phyloP scores from a whole-genome alignment of 2,113 vertebrate species.

The Diadophis punctatus region DNA sequence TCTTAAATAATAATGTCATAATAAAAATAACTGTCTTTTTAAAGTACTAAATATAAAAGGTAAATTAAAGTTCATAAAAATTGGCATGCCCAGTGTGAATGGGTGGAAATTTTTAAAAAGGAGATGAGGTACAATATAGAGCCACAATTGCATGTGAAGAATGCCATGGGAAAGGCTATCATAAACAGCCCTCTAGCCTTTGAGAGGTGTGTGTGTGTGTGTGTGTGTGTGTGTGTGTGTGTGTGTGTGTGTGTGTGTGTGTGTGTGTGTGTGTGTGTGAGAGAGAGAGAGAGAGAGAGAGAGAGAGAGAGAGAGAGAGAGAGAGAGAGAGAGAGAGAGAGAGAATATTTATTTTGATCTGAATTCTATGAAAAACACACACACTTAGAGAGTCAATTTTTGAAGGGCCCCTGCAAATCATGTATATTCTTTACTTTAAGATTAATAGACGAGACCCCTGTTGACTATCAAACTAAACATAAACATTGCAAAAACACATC shows the following conservation, averaged over 20 bases:
- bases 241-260: too few relatives aligned
- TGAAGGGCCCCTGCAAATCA: slow-evolving; percentile 15
- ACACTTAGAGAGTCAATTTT: background rate
- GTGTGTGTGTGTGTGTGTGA: too few relatives aligned
- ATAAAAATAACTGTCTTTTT: background rate
- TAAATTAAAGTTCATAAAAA: background rate
- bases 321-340: too few relatives aligned
- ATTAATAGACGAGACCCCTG: slow-evolving; percentile 57
- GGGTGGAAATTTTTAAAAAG: background rate
- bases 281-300: too few relatives aligned
- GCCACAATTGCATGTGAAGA: background rate
- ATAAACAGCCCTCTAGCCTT: background rate
- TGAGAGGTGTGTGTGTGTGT: background rate
- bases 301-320: too few relatives aligned
- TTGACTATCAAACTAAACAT: slow-evolving; percentile 59
- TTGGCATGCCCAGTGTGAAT: background rate
- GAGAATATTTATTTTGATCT: background rate
- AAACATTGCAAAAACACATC: slow-evolving; percentile 55
- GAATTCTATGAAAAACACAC: background rate
- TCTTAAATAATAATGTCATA: background rate
- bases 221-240: background rate
- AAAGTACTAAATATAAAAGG: background rate
- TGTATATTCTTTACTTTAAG: slow-evolving; percentile 52
- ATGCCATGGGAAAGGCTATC: background rate
- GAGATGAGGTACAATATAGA: background rate